A percentile compares a stretch with the other conserved stretches of the same genome.
Evolutionary conservation across 2,888 invertebrate genomes (phyloP).

Genomic region (Chymomyza procnemis): DNA sequence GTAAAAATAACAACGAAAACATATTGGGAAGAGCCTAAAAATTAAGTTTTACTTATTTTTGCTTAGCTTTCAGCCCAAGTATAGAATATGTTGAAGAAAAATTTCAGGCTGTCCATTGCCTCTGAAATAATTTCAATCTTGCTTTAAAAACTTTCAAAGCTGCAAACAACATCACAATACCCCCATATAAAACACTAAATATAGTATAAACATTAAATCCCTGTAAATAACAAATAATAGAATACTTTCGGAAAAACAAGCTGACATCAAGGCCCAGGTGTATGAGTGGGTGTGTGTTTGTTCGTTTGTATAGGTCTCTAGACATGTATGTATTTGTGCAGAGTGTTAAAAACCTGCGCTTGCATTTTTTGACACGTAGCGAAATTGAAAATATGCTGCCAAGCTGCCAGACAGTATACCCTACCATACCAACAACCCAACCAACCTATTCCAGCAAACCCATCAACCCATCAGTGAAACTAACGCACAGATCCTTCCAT

Average conservation of each 20-base stretch:
- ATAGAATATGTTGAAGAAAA: too few relatives aligned
- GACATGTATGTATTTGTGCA: conserved; percentile 10
- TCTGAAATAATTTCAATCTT: not conserved
- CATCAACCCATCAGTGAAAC: not conserved
- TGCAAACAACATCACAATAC: not conserved
- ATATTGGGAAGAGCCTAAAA: too few relatives aligned
- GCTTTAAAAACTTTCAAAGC: not conserved
- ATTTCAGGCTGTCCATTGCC: too few relatives aligned
- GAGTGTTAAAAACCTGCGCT: conserved; percentile 30
- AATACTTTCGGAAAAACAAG: not conserved
- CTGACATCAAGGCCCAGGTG: not conserved
- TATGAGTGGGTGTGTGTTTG: too few relatives aligned
- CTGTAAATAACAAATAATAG: not conserved
- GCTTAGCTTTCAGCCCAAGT: too few relatives aligned
- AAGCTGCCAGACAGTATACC: not conserved
- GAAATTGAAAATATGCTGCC: conserved; percentile 44
- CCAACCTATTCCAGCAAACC: not conserved
- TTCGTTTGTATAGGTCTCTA: not conserved
- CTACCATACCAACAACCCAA: too few relatives aligned
- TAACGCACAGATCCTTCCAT: not conserved
- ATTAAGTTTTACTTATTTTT: too few relatives aligned
- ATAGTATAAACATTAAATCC: not conserved
- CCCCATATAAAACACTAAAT: not conserved
- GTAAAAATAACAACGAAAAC: too few relatives aligned
- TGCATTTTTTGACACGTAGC: conserved; percentile 39